Conservation (phyloP, 2,888 invertebrate species). For the Melinaea marsaeus region DNA sequence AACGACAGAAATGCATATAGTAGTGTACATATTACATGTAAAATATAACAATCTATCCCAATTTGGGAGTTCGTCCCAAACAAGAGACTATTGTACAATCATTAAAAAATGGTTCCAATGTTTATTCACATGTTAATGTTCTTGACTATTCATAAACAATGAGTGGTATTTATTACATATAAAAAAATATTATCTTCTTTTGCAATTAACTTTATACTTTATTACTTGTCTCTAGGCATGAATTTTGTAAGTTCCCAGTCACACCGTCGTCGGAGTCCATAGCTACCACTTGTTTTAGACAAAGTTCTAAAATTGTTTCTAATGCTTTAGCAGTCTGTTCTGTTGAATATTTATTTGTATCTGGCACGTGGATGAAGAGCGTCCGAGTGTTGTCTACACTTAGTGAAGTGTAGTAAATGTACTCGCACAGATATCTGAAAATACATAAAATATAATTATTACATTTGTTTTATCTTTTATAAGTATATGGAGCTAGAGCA, state of each 20-base stretch:
- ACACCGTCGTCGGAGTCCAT: slow-evolving; percentile 34
- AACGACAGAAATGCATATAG: no score
- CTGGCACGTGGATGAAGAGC: slow-evolving; percentile 90
- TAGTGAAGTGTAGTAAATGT: slow-evolving; percentile 87
- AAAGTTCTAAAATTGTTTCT: slow-evolving; percentile 53
- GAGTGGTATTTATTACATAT: background rate
- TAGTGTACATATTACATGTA: no score
- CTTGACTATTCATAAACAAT: background rate
- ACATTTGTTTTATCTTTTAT: no score
- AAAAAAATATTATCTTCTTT: background rate
- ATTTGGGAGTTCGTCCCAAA: no score
- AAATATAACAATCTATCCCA: no score
- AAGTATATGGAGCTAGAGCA: background rate
- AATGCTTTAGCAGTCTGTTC: slow-evolving; percentile 77
- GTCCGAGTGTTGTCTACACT: slow-evolving; percentile 78
- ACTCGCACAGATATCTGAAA: slow-evolving; percentile 88
- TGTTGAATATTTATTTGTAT: slow-evolving; percentile 78
- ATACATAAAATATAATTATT: no score
- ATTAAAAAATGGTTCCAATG: no score
- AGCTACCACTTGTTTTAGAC: slow-evolving; percentile 51
- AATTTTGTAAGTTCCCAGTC: slow-evolving; percentile 35
- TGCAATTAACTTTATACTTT: slow-evolving; percentile 5
- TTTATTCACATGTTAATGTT: no score
- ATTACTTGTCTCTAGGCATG: slow-evolving; percentile 24
- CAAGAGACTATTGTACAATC: no score